Conservation (phyloP, 2,888 invertebrate species). For the Callinectes sapidus region DNA sequence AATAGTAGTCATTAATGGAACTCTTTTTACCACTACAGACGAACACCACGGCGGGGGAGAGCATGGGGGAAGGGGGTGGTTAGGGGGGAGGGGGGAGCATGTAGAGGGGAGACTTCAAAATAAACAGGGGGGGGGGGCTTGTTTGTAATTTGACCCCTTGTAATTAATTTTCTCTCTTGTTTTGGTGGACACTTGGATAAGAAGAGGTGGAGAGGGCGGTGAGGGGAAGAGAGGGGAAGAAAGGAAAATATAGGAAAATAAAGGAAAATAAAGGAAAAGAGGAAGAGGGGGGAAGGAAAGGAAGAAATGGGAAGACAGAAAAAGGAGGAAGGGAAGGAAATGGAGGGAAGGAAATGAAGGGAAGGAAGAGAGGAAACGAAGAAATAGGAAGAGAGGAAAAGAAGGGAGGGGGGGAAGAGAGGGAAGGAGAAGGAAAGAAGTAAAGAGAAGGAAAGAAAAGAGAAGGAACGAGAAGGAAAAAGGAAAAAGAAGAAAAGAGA, state of each 20-base stretch:
- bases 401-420: too few species aligned
- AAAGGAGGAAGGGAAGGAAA: too few species aligned
- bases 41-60: slow-evolving; percentile 11
- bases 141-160: too few species aligned
- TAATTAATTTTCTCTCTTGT: not conserved
- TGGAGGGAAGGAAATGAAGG: too few species aligned
- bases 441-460: not conserved
- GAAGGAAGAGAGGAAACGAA: too few species aligned
- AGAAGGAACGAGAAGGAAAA: not conserved
- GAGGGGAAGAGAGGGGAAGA: not conserved
- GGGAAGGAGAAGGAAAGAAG: too few species aligned
- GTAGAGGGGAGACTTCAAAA: not conserved
- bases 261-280: too few species aligned
- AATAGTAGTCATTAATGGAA: not conserved
- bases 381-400: too few species aligned
- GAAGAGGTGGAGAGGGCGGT: not conserved
- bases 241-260: too few species aligned
- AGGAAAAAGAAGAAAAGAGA: too few species aligned
- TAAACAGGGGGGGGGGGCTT: not conserved
- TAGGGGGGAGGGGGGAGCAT: not conserved
- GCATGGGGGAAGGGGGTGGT: not conserved
- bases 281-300: too few species aligned
- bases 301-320: too few species aligned
- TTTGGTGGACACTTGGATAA: not conserved
- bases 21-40: not conserved